Percentiles rank a stretch among this genome's conserved stretches.
phyloP scores from a whole-genome alignment of 92 coral and sea anemone species.

The Umimayanthus kanabou region DNA sequence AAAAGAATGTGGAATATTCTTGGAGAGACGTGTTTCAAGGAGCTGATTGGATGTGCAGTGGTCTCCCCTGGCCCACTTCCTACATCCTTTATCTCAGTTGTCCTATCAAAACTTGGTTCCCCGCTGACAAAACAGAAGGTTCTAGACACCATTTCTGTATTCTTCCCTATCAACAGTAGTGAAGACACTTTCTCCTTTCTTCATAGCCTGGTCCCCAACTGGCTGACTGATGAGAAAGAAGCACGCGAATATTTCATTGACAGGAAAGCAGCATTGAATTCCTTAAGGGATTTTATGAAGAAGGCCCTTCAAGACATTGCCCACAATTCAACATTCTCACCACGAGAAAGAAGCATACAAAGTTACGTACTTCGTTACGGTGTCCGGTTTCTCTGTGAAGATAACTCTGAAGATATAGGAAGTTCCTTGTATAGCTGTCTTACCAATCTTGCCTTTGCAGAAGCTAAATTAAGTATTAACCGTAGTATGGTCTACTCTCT shows the following conservation, averaged over 20 bases:
- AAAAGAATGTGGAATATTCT: slow-evolving; percentile 25
- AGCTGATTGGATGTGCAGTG: slow-evolving; percentile 45
- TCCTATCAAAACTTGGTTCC: slow-evolving; percentile 1
- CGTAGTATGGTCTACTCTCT: slow-evolving; percentile 17
- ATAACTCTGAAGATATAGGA: background rate
- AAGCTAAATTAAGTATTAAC: slow-evolving; percentile 5
- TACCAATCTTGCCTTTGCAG: slow-evolving; percentile 23
- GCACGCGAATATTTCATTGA: slow-evolving; percentile 28
- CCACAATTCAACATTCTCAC: background rate
- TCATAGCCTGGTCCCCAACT: slow-evolving; percentile 40
- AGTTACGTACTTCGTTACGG: background rate
- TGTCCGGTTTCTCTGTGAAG: slow-evolving; percentile 14
- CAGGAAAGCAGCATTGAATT: background rate
- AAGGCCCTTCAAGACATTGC: background rate
- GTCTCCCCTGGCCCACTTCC: slow-evolving; percentile 46
- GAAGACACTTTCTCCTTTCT: slow-evolving; percentile 40
- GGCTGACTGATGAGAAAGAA: slow-evolving; percentile 22
- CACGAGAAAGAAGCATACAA: background rate
- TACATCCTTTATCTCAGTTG: slow-evolving; percentile 13
- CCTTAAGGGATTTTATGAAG: background rate
- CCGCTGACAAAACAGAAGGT: slow-evolving; percentile 3
- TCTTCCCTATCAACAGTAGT: slow-evolving; percentile 9
- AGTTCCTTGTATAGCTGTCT: slow-evolving; percentile 11
- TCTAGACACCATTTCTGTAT: slow-evolving; percentile 11
- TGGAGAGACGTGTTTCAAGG: slow-evolving; percentile 20